Evolutionary conservation across 1,140 invertebrate species (phyloP).

Genomic region (Sinella curviseta): DNA sequence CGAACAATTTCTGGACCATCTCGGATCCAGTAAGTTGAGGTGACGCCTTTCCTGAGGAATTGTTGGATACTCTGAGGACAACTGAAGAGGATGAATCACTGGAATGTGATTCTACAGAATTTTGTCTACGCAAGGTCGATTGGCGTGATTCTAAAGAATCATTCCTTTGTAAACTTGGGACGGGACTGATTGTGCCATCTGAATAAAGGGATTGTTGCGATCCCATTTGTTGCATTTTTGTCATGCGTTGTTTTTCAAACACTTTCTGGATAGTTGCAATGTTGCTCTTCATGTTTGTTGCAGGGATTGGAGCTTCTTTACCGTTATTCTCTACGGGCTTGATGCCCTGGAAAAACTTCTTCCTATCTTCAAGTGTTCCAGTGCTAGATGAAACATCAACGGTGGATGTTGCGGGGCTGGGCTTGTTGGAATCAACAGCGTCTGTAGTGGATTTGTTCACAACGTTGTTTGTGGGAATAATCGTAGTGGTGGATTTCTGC

Average conservation of each 20-base stretch:
- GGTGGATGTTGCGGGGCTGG: not conserved
- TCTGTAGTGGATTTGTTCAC: not conserved
- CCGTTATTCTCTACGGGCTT: conserved; percentile 40
- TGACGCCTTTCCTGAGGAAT: not conserved
- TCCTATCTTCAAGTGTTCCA: conserved; percentile 31
- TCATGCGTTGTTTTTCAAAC: conserved; percentile 41
- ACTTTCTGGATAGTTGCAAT: conserved; percentile 49
- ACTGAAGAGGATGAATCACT: not conserved
- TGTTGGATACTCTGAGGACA: not conserved
- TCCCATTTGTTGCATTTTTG: conserved; percentile 25
- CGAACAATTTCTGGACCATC: conserved; percentile 44
- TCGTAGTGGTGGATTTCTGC: not conserved
- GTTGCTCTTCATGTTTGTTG: conserved; percentile 44
- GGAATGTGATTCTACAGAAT: conserved; percentile 9
- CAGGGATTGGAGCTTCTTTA: conserved; percentile 45
- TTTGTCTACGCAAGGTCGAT: not conserved
- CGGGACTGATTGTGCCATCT: not conserved
- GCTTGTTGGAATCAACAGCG: not conserved
- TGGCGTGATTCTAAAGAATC: conserved; percentile 7
- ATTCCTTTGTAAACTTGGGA: conserved; percentile 13
- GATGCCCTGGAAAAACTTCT: conserved; percentile 47
- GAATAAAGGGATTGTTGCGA: conserved; percentile 9
- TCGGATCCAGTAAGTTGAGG: conserved; percentile 20
- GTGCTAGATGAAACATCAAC: not conserved
- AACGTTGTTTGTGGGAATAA: not conserved